phyloP scores from a whole-genome alignment of 2,797 vertebrate genomes.

The Hozukius guyotensis region DNA sequence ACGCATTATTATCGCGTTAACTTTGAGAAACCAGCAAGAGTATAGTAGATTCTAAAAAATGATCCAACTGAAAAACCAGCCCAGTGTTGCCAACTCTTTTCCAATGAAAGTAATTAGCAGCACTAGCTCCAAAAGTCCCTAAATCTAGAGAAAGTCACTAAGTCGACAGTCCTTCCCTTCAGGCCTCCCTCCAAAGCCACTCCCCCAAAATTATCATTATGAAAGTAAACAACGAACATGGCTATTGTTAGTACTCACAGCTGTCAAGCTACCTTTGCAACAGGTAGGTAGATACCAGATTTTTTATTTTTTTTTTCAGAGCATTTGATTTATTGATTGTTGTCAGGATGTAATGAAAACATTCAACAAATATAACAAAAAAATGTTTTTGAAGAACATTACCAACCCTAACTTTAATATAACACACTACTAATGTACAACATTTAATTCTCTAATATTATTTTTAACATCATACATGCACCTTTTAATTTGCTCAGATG shows the following conservation, averaged over 20 bases:
- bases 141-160: background rate
- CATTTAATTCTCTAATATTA: background rate
- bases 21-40: background rate
- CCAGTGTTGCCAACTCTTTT: background rate
- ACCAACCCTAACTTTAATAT: background rate
- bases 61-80: background rate
- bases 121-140: background rate
- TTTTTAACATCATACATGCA: background rate
- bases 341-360: no score
- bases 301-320: background rate
- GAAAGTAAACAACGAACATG: background rate
- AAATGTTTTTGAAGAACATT: no score
- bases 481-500: background rate
- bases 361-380: no score
- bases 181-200: background rate
- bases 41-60: background rate
- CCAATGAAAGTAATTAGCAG: background rate
- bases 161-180: background rate
- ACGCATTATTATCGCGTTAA: no score
- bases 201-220: background rate
- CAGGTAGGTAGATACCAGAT: background rate
- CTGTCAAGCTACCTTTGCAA: background rate
- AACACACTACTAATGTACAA: background rate
- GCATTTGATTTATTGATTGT: background rate
- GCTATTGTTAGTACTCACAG: accelerated